Conservation (phyloP, 64 coral and sea anemone species). For the Montipora capricornis region DNA sequence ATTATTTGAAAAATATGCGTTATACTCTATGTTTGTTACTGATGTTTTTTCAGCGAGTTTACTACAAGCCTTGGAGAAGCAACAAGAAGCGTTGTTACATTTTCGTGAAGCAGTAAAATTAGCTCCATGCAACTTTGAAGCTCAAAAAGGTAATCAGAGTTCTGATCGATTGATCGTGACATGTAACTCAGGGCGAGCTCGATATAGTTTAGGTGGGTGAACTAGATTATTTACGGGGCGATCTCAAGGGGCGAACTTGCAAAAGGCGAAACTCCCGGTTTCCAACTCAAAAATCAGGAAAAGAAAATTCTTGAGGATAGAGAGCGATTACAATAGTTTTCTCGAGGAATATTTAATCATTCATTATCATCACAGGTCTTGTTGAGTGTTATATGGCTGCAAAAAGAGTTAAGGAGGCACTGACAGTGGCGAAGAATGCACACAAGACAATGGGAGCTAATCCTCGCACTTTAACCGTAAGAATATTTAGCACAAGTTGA, state of each 20-base stretch:
- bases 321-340: neutral
- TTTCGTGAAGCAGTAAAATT: conserved; percentile 93
- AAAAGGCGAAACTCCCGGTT: too few relatives aligned
- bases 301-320: too few relatives aligned
- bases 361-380: conserved; percentile 41
- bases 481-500: neutral
- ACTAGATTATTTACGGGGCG: too few relatives aligned
- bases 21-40: neutral
- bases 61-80: conserved; percentile 81
- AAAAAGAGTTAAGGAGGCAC: conserved; percentile 82
- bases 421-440: conserved; percentile 89
- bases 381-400: conserved; percentile 96
- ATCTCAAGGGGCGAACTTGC: too few relatives aligned
- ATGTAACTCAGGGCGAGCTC: too few relatives aligned
- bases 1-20: neutral
- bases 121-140: conserved; percentile 94
- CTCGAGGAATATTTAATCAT: neutral
- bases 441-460: conserved; percentile 91
- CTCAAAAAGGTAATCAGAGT: conserved; percentile 83
- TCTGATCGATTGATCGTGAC: too few relatives aligned
- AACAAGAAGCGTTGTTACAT: conserved; percentile 88
- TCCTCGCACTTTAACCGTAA: conserved; percentile 89
- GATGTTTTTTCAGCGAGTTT: conserved; percentile 64
- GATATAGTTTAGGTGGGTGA: too few relatives aligned
- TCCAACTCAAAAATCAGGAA: too few relatives aligned